Evolutionary conservation across 2,797 vertebrate species (phyloP).

Genomic region (Silurus lanzhouensis): DNA sequence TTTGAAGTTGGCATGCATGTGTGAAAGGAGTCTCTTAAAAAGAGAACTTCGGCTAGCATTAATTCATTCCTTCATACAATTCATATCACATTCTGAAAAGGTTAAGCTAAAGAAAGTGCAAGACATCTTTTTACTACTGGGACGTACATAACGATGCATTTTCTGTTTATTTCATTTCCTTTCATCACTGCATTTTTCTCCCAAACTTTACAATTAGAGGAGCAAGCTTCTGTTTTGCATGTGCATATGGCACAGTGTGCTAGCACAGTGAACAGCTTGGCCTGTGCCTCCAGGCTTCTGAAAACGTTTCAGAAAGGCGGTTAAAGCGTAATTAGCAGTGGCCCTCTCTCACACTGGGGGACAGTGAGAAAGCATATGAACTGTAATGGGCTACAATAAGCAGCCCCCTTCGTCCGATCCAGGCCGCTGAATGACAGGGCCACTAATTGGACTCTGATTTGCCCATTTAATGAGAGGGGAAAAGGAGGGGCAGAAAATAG

Average conservation of each 20-base stretch:
- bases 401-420: conserved; percentile 59
- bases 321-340: conserved; percentile 78
- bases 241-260: conserved; percentile 23
- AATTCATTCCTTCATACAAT: conserved; percentile 7
- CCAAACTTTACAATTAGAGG: conserved; percentile 7
- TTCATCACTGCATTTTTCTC: background rate
- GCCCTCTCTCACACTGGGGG: conserved; percentile 68
- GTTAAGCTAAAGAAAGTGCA: background rate
- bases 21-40: conserved; percentile 7
- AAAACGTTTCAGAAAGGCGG: conserved; percentile 62
- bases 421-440: conserved; percentile 74
- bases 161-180: background rate
- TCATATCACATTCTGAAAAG: background rate
- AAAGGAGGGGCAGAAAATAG: conserved; percentile 71
- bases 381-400: conserved; percentile 70
- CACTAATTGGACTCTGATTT: conserved; percentile 86
- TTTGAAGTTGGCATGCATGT: conserved; percentile 17
- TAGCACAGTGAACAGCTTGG: conserved; percentile 60
- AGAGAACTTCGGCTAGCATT: background rate
- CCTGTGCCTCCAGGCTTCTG: conserved; percentile 60
- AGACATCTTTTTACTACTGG: background rate
- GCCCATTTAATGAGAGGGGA: conserved; percentile 77
- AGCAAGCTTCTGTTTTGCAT: conserved; percentile 6
- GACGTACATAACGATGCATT: background rate
- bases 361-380: conserved; percentile 70